phyloP scores from a whole-genome alignment of 2,797 vertebrate species.

The Syncerus caffer region DNA sequence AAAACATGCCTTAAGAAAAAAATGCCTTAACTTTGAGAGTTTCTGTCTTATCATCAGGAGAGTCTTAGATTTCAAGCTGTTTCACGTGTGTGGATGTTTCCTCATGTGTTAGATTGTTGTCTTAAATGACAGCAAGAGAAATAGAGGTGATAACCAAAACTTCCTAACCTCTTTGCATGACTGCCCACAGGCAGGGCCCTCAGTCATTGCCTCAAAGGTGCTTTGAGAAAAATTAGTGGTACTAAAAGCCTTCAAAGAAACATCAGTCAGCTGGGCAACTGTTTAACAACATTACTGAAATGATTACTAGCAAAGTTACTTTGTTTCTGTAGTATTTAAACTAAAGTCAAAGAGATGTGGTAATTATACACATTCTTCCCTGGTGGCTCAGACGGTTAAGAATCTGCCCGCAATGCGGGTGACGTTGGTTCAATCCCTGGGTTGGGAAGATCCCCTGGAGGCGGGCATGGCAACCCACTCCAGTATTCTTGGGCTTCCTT shows the following conservation, averaged over 20 bases:
- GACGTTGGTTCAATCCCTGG: too few species aligned
- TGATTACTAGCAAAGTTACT: neutral
- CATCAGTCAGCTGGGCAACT: neutral
- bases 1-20: neutral
- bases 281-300: neutral
- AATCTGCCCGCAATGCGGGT: too few species aligned
- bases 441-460: too few species aligned
- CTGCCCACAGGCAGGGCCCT: neutral
- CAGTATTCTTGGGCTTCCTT: too few species aligned
- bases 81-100: neutral
- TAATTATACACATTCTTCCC: too few species aligned
- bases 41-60: neutral
- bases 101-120: neutral
- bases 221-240: neutral
- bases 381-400: too few species aligned
- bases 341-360: neutral
- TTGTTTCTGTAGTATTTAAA: neutral
- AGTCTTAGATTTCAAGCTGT: neutral
- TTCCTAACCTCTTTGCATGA: neutral
- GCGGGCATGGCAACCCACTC: too few species aligned
- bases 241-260: neutral
- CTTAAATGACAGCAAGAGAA: constrained; percentile 26
- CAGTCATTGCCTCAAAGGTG: neutral
- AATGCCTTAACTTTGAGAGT: neutral
- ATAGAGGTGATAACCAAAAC: neutral